Base-by-base conservation (phyloP, 53 echinoderm and acorn worm species). In the Henricia sp. region DNA sequence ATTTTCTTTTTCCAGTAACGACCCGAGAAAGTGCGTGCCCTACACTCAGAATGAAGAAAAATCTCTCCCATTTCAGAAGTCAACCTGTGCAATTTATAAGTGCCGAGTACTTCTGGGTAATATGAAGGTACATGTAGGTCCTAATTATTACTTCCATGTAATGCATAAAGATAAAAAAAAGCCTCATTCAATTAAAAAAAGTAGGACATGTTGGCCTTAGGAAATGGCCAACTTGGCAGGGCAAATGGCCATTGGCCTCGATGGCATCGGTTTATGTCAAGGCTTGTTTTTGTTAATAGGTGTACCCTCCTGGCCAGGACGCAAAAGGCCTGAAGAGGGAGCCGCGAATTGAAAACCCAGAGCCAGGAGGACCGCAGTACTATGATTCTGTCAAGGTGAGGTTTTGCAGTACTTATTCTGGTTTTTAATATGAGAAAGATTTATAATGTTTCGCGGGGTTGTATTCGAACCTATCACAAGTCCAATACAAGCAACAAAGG, bases 311-410 rank as follows among this genome's bases (percentile, higher is more conserved):
- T 12, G 86, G 90, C 29, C 32, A 86, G 52, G 68, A 80, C 8
- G 85, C 33, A 25, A 69, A 69, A 59, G 1, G 30, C 6, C 70
- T 90, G 20, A 70, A 46, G 33, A 69, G 80, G 43, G 90, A 90
- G 27, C 86, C 90, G 3, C 26, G 55, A 0, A 55, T 62, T 26
- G 83, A 85, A 26, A 70, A 70, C 1, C 58, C 57, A 21, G 85
- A 86, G 48, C 86, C 85, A 32, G 80, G 75, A 16, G 82, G 82
- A 17, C 50, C 30, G 13, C 65, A 59, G 51, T 88, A 83, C 68
- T 86, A 90, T 37, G 86, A 90, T 64, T 90, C 90, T 38, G 90
- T 86, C 51, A 51, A 90, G 86, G 90, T 90, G 64, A 37, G 0
- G 6, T 10, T 58, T 8, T 41, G 8, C 6, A 20, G 29, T 36